These are phyloP conservation scores for Porites australiensis DNA, from an alignment of 64 coral and sea anemone species.

Conservation along the genomic window DNA sequence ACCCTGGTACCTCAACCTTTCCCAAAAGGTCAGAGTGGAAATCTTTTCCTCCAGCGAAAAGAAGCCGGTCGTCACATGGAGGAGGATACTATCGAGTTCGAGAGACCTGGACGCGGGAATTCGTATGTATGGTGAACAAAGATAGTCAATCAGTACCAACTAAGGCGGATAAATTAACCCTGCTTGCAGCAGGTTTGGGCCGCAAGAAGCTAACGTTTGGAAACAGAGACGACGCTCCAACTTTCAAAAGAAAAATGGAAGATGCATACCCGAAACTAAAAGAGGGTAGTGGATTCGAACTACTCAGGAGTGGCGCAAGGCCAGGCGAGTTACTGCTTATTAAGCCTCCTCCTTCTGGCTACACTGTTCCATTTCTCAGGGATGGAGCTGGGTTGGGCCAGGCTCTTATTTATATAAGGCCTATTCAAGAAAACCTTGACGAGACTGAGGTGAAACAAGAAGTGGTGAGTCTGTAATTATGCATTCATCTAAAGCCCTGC, in stretches of 20 bases:
- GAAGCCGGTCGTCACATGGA: slow-evolving; percentile 4
- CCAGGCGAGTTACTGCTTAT: slow-evolving; percentile 26
- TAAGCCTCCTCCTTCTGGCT: slow-evolving; percentile 18
- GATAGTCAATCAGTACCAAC: neutral
- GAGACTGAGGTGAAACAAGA: slow-evolving; percentile 7
- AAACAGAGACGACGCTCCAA: slow-evolving; percentile 13
- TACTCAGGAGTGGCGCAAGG: slow-evolving; percentile 17
- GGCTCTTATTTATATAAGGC: slow-evolving; percentile 52
- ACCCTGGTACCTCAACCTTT: neutral
- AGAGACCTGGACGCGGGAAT: slow-evolving; percentile 69
- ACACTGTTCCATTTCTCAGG: slow-evolving; percentile 58
- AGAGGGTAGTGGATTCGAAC: slow-evolving; percentile 41
- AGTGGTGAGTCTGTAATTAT: neutral
- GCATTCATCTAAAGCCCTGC: too few relatives aligned
- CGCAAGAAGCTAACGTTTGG: slow-evolving; percentile 38
- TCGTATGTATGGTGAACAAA: slow-evolving; percentile 37
- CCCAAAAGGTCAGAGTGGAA: slow-evolving; percentile 21
- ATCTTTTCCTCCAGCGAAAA: slow-evolving; percentile 28
- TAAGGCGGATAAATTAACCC: slow-evolving; percentile 25
- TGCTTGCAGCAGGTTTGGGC: slow-evolving; percentile 45
- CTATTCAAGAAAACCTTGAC: slow-evolving; percentile 53
- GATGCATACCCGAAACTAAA: slow-evolving; percentile 52
- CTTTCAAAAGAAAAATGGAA: slow-evolving; percentile 2
- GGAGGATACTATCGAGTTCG: slow-evolving; percentile 19
- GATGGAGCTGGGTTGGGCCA: slow-evolving; percentile 58